Evolutionary conservation across 2,113 vertebrate species (phyloP), one percentile per base, ranked within the genome.

Genomic region (Brevimyrus niger): DNA sequence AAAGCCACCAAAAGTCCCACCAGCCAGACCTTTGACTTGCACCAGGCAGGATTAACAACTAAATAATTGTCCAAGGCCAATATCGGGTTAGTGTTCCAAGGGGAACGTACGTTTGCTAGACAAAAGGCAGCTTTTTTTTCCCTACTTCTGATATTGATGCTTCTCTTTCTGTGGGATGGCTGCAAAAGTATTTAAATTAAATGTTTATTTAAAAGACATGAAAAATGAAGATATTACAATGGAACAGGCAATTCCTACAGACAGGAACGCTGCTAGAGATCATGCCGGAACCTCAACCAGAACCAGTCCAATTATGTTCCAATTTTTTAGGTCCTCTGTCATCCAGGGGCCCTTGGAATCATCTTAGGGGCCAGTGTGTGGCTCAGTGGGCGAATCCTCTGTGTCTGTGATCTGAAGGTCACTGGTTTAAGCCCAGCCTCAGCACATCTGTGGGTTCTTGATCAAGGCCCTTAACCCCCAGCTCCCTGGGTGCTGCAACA

Each of bases 1-100:
- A 42, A 51, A 65, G 84, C 23, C 80, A 88, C 48, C 27, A 19
- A 83, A 76, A 89, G 89, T 82, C 88, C 17, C 35, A n/a, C 27
- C 50, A 88, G 76, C 88, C 84, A 85, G 15, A 17, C 83, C 51
- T 44, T 4, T 65, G 76, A 82, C 9, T 1, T 23, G 42, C 61
- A 50, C 15, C 17, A 42, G 87, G 65, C n/a, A 47, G 80, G n/a
- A 38, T 42, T 86, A n/a, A 35, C 3, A 31, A 31, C 9, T 27
- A 48, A 51, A 86, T 50, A 86, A 19, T 87, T 19, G 9, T 19
- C n/a, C 47, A 47, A 86, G n/a, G 7, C 46, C 13, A 35, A 48
- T 27, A 87, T 13, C 15, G 13, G 5, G 15, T 51, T 87, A 13
- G 44, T 47, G 23, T 8, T 86, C 13, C 50, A 53, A 31, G 6